Conservation (phyloP, 2,113 vertebrate genomes). For the Ailuropoda melanoleuca region DNA sequence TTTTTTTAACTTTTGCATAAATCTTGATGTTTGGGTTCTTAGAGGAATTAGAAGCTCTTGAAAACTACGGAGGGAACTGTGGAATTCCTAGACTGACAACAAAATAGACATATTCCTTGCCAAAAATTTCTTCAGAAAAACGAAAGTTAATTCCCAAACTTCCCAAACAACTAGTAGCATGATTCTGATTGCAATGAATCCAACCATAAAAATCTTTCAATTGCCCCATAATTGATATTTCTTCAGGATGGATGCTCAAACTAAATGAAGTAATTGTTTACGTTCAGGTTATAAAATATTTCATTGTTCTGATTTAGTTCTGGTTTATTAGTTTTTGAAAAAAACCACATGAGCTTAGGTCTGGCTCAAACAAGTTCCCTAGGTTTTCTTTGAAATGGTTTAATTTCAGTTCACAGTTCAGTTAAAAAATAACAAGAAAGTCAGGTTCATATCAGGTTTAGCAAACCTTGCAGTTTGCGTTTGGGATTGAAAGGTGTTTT, state of each 20-base stretch:
- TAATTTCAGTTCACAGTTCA: slow-evolving; percentile 3
- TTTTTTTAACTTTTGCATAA: slow-evolving; percentile 41
- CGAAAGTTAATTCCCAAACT: slow-evolving; percentile 15
- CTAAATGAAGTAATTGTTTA: background rate
- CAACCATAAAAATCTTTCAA: background rate
- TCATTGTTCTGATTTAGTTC: background rate
- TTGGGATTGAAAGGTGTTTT: background rate
- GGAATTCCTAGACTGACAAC: background rate
- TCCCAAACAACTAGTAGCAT: background rate
- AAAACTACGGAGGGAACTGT: background rate
- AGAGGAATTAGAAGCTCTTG: background rate
- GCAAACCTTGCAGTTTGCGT: background rate
- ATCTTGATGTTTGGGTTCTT: background rate
- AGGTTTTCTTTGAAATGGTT: slow-evolving; percentile 39
- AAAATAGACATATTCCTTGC: background rate
- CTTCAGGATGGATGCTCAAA: background rate
- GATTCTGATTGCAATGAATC: background rate
- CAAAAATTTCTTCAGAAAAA: slow-evolving; percentile 6
- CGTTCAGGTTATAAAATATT: background rate
- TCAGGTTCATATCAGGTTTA: background rate
- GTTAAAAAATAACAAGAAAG: slow-evolving; percentile 40
- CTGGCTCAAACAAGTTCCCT: slow-evolving; percentile 9
- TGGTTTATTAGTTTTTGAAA: background rate
- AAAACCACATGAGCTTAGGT: background rate
- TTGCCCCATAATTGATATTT: background rate